Percentiles rank a stretch among this genome's conserved stretches.
These are phyloP conservation scores for Sarcophaga rosellei DNA, from an alignment of 2,888 invertebrate species.

Conservation along the genomic window DNA sequence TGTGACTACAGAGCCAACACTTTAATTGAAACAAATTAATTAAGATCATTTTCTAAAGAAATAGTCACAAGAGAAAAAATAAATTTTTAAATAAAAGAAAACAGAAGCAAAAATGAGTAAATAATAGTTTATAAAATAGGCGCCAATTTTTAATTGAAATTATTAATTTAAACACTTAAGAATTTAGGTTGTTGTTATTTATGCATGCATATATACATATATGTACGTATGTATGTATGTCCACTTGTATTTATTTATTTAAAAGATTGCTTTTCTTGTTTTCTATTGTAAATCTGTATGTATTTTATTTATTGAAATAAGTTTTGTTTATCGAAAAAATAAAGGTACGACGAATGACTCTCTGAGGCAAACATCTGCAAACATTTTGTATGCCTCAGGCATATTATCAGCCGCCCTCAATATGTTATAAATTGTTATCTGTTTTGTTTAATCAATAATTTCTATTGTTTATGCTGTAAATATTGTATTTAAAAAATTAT, in stretches of 20 bases:
- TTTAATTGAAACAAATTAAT: conserved; percentile 69
- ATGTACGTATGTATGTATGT: background rate
- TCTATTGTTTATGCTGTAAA: conserved; percentile 10
- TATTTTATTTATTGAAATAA: no score
- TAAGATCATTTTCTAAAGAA: conserved; percentile 58
- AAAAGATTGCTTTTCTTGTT: no score
- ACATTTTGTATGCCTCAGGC: conserved; percentile 33
- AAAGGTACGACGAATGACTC: conserved; percentile 49
- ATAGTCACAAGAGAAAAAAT: background rate
- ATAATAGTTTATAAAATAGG: conserved; percentile 65
- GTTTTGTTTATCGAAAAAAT: background rate
- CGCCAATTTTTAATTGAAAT: conserved; percentile 69
- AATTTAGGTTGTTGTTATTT: conserved; percentile 64
- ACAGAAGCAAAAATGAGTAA: conserved; percentile 15
- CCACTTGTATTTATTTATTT: background rate
- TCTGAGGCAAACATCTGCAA: conserved; percentile 53
- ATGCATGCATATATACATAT: background rate
- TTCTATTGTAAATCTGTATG: no score
- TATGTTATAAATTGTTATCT: no score
- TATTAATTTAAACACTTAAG: conserved; percentile 68
- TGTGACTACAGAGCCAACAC: conserved; percentile 21
- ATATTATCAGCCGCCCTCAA: no score
- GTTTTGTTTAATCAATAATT: conserved; percentile 31
- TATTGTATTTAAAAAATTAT: conserved; percentile 19
- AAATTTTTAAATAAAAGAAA: conserved; percentile 2